These are phyloP conservation scores for Hippocampus zosterae DNA, from an alignment of 2,113 vertebrate genomes.

Conservation along the genomic window DNA sequence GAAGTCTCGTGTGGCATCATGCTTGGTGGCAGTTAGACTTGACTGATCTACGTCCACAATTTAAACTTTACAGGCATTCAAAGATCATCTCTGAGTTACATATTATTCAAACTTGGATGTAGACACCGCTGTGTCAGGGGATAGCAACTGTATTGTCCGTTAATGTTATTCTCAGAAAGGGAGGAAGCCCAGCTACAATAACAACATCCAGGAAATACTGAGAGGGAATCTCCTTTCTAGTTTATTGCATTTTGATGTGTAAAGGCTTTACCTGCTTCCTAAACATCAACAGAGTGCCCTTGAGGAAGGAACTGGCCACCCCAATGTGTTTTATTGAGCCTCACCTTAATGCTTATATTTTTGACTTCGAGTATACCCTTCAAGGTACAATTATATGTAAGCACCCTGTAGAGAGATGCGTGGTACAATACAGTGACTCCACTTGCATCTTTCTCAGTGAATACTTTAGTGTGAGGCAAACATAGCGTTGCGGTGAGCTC, in stretches of 20 bases:
- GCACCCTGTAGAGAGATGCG: background rate
- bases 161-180: slow-evolving; percentile 12
- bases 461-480: slow-evolving; percentile 55
- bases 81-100: background rate
- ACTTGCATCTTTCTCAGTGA: slow-evolving; percentile 55
- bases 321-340: background rate
- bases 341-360: background rate
- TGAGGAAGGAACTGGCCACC: background rate
- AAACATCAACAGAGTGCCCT: background rate
- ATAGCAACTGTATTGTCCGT: background rate
- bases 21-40: background rate
- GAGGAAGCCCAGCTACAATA: slow-evolving; percentile 11
- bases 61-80: background rate
- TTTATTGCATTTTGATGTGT: background rate
- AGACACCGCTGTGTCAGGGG: background rate
- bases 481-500: slow-evolving; percentile 66
- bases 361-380: background rate
- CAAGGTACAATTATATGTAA: background rate
- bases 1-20: background rate
- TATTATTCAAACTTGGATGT: background rate
- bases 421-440: slow-evolving; percentile 26
- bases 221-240: slow-evolving; percentile 2
- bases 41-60: background rate
- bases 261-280: background rate
- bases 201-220: slow-evolving; percentile 1